Conservation (phyloP, 2,113 vertebrate genomes). For the Oncorhynchus nerka region DNA sequence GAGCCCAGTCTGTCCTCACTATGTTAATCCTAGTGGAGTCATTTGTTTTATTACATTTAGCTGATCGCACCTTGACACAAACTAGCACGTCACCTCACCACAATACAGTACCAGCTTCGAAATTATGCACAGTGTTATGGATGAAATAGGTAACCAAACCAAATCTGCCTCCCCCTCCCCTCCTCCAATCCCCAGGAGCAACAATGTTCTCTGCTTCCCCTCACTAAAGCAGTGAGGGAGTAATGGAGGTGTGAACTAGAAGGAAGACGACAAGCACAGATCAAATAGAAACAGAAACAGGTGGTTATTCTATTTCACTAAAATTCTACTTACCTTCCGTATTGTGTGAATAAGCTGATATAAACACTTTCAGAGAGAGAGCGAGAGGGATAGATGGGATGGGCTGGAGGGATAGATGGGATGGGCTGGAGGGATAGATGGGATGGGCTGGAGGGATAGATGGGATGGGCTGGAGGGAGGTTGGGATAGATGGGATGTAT, state of each 20-base stretch:
- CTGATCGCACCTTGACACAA: slow-evolving; percentile 42
- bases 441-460: not conserved
- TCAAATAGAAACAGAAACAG: not conserved
- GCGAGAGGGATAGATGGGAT: not conserved
- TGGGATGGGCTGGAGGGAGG: not conserved
- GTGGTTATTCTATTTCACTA: too few relatives aligned
- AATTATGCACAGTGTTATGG: slow-evolving; percentile 28
- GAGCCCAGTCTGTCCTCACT: slow-evolving; percentile 58
- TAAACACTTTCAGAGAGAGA: not conserved
- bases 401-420: too few relatives aligned
- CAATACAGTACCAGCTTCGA: slow-evolving; percentile 35
- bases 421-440: too few relatives aligned
- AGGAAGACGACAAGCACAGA: slow-evolving; percentile 16
- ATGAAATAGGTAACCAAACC: slow-evolving; percentile 36
- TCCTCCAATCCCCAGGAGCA: slow-evolving; percentile 2
- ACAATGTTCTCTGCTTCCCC: not conserved
- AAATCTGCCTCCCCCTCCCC: slow-evolving; percentile 14
- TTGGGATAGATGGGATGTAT: not conserved
- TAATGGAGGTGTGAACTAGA: slow-evolving; percentile 19
- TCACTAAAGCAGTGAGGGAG: not conserved
- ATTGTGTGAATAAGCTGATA: too few relatives aligned
- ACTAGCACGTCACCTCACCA: slow-evolving; percentile 25
- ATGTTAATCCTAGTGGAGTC: slow-evolving; percentile 40
- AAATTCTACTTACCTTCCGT: too few relatives aligned
- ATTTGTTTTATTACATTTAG: slow-evolving; percentile 6